These are phyloP conservation scores for Trichoplax adhaerens DNA, from an alignment of 37 sponge, comb jelly and placozoan species.

Conservation along the genomic window DNA sequence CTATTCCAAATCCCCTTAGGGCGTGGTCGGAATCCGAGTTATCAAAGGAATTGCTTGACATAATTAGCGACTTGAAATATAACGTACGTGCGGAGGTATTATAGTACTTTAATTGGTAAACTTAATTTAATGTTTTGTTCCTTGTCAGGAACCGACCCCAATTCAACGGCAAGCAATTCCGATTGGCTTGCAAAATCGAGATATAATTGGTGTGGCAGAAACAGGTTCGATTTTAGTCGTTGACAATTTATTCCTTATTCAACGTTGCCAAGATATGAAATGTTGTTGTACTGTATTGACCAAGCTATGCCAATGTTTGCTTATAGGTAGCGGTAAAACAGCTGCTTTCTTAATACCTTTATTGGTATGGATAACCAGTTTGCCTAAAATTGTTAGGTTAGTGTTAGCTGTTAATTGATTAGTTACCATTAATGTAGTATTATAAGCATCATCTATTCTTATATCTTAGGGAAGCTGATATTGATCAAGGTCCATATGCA, in stretches of 20 bases:
- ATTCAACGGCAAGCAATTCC: constrained; percentile 96
- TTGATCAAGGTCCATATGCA: constrained; percentile 90
- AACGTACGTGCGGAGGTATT: constrained; percentile 8
- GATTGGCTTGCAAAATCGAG: constrained; percentile 91
- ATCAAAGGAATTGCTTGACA: constrained; percentile 38
- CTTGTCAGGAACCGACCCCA: constrained; percentile 70
- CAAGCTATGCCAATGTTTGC: not conserved
- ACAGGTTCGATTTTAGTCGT: constrained; percentile 40
- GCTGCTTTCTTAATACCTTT: constrained; percentile 96
- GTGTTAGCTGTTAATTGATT: not conserved
- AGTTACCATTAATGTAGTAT: not conserved
- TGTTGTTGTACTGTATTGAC: constrained; percentile 3
- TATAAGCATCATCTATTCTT: not conserved
- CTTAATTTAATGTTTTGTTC: not conserved
- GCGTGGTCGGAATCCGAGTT: constrained; percentile 68
- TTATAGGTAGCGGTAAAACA: constrained; percentile 88
- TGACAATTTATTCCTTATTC: not conserved
- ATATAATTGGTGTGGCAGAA: constrained; percentile 95
- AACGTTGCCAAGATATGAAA: not conserved
- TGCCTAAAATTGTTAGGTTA: constrained; percentile 65
- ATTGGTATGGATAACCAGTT: constrained; percentile 75
- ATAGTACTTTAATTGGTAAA: not conserved
- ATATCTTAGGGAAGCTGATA: constrained; percentile 56
- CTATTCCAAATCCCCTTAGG: constrained; percentile 67
- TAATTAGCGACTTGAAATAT: constrained; percentile 65